A percentile compares a stretch with the other conserved stretches of the same genome.
Conservation (phyloP, 2,888 invertebrate genomes). For the Tinea trinotella region DNA sequence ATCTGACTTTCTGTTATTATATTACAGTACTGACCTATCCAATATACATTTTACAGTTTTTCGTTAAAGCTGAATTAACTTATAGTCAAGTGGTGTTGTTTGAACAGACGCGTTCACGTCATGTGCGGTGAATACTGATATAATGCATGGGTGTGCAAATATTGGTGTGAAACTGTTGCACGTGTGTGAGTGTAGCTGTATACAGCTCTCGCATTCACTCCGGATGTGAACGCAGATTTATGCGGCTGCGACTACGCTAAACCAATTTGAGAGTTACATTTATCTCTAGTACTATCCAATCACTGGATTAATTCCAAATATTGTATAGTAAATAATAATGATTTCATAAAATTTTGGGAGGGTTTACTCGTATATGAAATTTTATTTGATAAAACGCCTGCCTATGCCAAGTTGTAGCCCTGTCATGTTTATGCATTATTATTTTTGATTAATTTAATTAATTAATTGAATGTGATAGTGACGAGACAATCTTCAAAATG, state of each 20-base stretch:
- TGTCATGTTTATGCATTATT: background rate
- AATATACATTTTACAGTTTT: slow-evolving; percentile 33
- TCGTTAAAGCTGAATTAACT: slow-evolving; percentile 31
- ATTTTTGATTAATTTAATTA: background rate
- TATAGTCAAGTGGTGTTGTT: background rate
- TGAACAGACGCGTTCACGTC: background rate
- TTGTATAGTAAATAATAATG: background rate
- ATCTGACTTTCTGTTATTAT: slow-evolving; percentile 42
- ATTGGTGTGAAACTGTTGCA: slow-evolving; percentile 27
- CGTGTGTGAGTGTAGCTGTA: slow-evolving; percentile 2
- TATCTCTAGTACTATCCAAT: slow-evolving; percentile 20
- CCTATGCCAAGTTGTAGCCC: background rate
- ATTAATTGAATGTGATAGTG: background rate
- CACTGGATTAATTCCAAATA: background rate
- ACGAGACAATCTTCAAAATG: background rate
- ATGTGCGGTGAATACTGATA: slow-evolving; percentile 29
- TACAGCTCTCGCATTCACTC: slow-evolving; percentile 31
- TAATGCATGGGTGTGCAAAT: slow-evolving; percentile 23
- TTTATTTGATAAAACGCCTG: background rate
- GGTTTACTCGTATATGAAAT: background rate
- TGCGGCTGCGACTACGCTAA: slow-evolving; percentile 58
- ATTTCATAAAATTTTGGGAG: background rate
- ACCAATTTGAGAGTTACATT: slow-evolving; percentile 56
- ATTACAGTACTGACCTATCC: slow-evolving; percentile 54
- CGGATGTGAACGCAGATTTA: slow-evolving; percentile 66